Conservation (phyloP, 1,140 invertebrate species). For the Stegodyphus dumicola region DNA sequence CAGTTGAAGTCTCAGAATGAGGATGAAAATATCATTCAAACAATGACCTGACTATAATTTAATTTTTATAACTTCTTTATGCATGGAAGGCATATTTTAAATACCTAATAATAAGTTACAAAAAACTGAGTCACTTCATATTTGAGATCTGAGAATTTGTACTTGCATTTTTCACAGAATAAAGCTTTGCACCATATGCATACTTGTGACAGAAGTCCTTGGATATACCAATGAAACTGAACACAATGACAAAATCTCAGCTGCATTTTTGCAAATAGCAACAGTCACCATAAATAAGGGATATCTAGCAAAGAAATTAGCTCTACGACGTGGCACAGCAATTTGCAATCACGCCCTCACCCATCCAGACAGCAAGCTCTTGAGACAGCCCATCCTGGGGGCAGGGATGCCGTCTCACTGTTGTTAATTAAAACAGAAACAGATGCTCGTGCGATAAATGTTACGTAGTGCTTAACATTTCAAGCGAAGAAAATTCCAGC, state of each 20-base stretch:
- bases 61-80: no score
- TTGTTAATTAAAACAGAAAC: slow-evolving; percentile 42
- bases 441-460: slow-evolving; percentile 45
- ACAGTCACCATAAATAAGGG: not conserved
- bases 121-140: no score
- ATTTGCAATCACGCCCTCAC: slow-evolving; percentile 4
- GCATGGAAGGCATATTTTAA: no score
- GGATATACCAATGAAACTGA: not conserved
- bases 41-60: no score
- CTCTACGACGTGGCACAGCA: not conserved
- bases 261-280: not conserved
- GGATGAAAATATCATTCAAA: no score
- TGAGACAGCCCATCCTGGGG: not conserved
- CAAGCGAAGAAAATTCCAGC: not conserved
- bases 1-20: no score
- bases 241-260: not conserved
- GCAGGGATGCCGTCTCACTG: not conserved
- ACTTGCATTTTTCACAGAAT: not conserved
- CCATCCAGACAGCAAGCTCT: slow-evolving; percentile 7
- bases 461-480: slow-evolving; percentile 20
- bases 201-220: not conserved
- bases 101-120: no score
- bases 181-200: not conserved
- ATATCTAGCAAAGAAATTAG: not conserved
- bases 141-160: no score